Evolutionary conservation across 2,113 vertebrate genomes (phyloP).

Genomic region (Gopherus flavomarginatus): DNA sequence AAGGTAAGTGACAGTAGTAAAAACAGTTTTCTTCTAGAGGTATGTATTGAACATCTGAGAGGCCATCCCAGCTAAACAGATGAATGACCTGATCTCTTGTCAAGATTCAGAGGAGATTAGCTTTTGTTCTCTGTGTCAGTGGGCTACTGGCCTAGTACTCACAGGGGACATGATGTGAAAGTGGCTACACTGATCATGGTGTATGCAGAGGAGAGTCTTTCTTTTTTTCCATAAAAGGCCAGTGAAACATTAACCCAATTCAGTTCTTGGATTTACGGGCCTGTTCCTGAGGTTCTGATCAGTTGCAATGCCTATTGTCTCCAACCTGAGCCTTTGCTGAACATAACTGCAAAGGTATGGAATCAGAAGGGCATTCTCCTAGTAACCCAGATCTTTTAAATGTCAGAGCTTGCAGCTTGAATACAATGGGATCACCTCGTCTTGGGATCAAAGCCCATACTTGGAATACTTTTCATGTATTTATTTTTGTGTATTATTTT

Average conservation of each 20-base stretch:
- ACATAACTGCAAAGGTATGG: not conserved
- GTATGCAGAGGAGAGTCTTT: not conserved
- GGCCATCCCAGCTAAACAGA: not conserved
- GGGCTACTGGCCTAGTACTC: not conserved
- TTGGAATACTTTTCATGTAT: not conserved
- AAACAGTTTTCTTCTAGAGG: not conserved
- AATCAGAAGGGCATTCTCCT: not conserved
- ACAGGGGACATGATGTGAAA: fast-evolving
- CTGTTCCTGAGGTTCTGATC: not conserved
- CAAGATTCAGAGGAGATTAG: not conserved
- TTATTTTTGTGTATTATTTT: not conserved
- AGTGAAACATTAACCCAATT: not conserved
- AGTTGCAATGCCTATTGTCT: not conserved
- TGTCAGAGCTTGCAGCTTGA: not conserved
- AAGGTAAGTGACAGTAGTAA: not conserved
- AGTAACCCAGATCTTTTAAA: not conserved
- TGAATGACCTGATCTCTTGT: fast-evolving
- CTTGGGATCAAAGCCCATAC: not conserved
- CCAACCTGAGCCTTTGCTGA: not conserved
- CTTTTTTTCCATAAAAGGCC: not conserved
- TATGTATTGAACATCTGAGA: not conserved
- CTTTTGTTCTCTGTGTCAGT: fast-evolving
- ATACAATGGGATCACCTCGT: not conserved
- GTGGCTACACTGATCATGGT: not conserved
- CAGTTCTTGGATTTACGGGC: not conserved